Evolutionary conservation across 1,140 invertebrate species (phyloP).

Genomic region (Holcopasites calliopsidis): DNA sequence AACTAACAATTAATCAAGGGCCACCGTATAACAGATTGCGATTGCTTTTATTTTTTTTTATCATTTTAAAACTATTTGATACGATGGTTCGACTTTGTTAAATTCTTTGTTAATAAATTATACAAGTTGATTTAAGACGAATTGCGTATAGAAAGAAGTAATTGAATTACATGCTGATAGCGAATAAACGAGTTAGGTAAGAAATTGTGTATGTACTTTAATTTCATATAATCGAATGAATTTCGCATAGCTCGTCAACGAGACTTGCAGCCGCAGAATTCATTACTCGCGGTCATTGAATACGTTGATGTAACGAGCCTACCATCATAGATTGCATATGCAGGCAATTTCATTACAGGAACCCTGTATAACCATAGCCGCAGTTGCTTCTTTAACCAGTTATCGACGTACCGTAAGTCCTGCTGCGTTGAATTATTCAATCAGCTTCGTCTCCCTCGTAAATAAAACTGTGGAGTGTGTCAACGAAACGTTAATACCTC

Average conservation of each 20-base stretch:
- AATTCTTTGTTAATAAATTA: too few relatives aligned
- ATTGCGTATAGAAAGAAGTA: too few relatives aligned
- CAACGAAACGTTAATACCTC: conserved; percentile 1
- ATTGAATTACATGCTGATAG: too few relatives aligned
- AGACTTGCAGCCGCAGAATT: too few relatives aligned
- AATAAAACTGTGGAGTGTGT: conserved; percentile 6
- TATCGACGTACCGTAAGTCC: conserved; percentile 1
- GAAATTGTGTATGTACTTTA: too few relatives aligned
- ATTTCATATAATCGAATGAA: neutral
- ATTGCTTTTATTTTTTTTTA: neutral
- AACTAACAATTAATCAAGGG: neutral
- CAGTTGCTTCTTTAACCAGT: neutral
- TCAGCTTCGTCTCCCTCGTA: neutral
- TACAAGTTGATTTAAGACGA: too few relatives aligned
- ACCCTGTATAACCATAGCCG: neutral
- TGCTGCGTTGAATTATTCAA: conserved; percentile 11
- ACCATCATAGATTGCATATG: neutral
- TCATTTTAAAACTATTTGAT: too few relatives aligned
- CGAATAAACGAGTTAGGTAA: too few relatives aligned
- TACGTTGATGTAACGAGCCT: neutral
- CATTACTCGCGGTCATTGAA: neutral
- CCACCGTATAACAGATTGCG: neutral
- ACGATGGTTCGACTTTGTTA: too few relatives aligned
- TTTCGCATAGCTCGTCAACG: neutral
- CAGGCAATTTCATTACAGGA: conserved; percentile 17